A percentile compares a stretch with the other conserved stretches of the same genome.
Evolutionary conservation across 2,888 invertebrate genomes (phyloP).

Genomic region (Bursaphelenchus okinawaensis): DNA sequence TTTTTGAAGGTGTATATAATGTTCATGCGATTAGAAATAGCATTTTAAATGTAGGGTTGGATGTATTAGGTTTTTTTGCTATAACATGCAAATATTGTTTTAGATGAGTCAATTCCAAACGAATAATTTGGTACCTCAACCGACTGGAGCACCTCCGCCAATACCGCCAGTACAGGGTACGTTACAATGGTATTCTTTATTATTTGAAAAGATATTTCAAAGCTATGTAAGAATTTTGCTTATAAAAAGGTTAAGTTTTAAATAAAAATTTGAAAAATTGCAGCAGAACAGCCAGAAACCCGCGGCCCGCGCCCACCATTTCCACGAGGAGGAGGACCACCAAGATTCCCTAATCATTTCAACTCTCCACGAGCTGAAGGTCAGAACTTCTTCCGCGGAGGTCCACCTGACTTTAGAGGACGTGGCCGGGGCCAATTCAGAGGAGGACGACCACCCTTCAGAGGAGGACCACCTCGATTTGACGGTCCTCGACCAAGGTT

Average conservation of each 20-base stretch:
- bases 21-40: no score
- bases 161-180: not conserved
- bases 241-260: no score
- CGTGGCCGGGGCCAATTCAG: not conserved
- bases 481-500: not conserved
- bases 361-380: not conserved
- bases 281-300: not conserved
- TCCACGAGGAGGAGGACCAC: not conserved
- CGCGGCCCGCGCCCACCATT: not conserved
- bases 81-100: not conserved
- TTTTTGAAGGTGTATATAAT: no score
- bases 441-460: not conserved
- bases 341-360: not conserved
- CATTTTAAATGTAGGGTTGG: no score
- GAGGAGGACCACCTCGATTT: not conserved
- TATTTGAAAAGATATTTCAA: no score
- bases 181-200: no score
- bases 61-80: not conserved
- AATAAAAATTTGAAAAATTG: not conserved
- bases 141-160: not conserved
- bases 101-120: not conserved
- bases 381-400: not conserved
- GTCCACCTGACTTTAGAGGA: no score
- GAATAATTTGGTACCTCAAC: not conserved
- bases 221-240: no score